phyloP scores from a whole-genome alignment of 2,888 invertebrate species.

The Tenthredo mesomela region DNA sequence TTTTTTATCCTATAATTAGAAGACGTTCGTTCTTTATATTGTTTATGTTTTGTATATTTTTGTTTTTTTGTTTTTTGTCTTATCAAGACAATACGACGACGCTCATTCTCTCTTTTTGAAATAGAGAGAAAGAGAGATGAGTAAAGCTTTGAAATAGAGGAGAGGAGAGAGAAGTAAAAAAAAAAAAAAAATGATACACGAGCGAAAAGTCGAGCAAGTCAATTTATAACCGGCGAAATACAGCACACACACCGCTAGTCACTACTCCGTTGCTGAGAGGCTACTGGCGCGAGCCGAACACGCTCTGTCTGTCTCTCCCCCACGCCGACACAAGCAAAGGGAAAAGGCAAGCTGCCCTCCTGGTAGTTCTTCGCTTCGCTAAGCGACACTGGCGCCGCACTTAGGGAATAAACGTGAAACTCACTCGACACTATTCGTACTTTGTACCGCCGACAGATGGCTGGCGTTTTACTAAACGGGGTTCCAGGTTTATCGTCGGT shows the following conservation, averaged over 20 bases:
- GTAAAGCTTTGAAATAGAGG: not conserved
- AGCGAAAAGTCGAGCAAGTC: conserved; percentile 19
- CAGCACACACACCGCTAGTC: conserved; percentile 54
- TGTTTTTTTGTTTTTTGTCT: not conserved
- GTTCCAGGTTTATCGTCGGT: not conserved
- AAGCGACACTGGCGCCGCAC: conserved; percentile 52
- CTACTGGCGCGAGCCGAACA: conserved; percentile 63
- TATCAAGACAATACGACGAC: not conserved
- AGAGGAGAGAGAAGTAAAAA: not conserved
- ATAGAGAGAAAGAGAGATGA: not conserved
- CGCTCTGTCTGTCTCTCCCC: conserved; percentile 51
- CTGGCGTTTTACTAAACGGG: not conserved
- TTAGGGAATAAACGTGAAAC: conserved; percentile 37
- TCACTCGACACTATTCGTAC: conserved; percentile 45
- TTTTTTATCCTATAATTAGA: not conserved
- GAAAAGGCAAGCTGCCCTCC: conserved; percentile 11
- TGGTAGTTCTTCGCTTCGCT: conserved; percentile 10
- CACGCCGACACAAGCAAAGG: conserved; percentile 41
- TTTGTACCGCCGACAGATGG: conserved; percentile 41
- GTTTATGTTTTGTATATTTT: not conserved
- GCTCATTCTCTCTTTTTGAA: not conserved
- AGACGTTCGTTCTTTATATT: not conserved
- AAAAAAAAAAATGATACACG: conserved; percentile 4
- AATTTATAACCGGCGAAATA: conserved; percentile 21
- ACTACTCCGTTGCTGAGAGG: conserved; percentile 64